Evolutionary conservation across 2,797 vertebrate species (phyloP).

Genomic region (Telmatherina bonti): DNA sequence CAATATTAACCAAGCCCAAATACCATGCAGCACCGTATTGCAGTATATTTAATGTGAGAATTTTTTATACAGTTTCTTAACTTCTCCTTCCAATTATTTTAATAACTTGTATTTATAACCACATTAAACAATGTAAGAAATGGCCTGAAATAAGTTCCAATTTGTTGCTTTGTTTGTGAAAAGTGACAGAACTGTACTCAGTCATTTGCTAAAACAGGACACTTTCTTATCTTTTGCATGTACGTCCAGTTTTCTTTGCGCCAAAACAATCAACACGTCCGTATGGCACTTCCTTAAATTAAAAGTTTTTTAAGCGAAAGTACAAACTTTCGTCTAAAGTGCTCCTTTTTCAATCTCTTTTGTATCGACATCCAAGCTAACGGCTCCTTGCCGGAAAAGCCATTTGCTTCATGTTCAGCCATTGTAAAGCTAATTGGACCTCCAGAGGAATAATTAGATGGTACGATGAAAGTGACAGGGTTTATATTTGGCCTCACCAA

Average conservation of each 20-base stretch:
- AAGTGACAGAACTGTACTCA: conserved; percentile 44
- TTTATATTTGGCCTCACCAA: conserved; percentile 45
- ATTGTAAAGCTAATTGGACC: conserved; percentile 66
- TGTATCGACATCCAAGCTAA: conserved; percentile 37
- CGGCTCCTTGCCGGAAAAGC: conserved; percentile 37
- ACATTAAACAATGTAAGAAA: background rate
- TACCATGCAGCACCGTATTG: background rate
- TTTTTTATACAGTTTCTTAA: background rate
- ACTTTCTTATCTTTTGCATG: conserved; percentile 24
- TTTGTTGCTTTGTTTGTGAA: conserved; percentile 22
- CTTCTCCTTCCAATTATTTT: background rate
- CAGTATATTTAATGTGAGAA: background rate
- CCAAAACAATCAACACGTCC: conserved; percentile 34
- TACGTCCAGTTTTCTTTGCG: conserved; percentile 37
- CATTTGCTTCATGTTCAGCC: conserved; percentile 59
- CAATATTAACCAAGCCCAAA: background rate
- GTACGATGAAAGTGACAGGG: conserved; percentile 61
- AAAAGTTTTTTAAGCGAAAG: conserved; percentile 55
- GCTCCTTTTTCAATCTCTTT: conserved; percentile 58
- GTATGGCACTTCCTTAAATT: conserved; percentile 38
- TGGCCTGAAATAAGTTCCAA: conserved; percentile 15
- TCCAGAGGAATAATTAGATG: conserved; percentile 66
- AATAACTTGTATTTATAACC: conserved; percentile 21
- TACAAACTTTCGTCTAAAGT: conserved; percentile 36
- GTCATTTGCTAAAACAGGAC: conserved; percentile 27